Evolutionary conservation across 2,113 vertebrate species (phyloP).

Genomic region (Cavia porcellus): DNA sequence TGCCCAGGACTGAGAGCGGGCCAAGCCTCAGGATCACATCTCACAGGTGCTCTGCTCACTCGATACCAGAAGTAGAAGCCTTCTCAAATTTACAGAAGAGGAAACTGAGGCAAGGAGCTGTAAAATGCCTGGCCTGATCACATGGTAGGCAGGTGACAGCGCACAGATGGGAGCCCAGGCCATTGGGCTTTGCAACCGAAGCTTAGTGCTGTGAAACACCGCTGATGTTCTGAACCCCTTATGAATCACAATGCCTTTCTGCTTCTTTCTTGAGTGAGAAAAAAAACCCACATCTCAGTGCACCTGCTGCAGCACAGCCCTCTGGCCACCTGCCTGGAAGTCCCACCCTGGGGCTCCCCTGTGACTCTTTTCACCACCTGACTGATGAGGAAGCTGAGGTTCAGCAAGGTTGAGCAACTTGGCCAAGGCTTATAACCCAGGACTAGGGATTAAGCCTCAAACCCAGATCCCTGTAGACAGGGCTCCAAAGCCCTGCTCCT

Average conservation of each 20-base stretch:
- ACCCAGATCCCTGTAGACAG: not conserved
- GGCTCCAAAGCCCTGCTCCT: not conserved
- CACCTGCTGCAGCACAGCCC: not conserved
- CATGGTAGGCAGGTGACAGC: fast-evolving
- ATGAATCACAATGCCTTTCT: not conserved
- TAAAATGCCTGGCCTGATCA: fast-evolving
- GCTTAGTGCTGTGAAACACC: fast-evolving
- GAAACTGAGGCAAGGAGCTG: not conserved
- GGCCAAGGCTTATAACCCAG: not conserved
- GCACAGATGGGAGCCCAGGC: too few species aligned
- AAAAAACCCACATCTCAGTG: not conserved
- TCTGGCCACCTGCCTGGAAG: too few species aligned
- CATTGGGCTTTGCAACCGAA: too few species aligned
- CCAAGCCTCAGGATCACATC: too few species aligned
- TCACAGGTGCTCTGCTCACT: not conserved
- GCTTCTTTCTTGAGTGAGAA: not conserved
- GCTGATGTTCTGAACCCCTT: not conserved
- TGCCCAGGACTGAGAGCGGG: fast-evolving
- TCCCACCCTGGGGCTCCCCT: not conserved
- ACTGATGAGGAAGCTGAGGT: not conserved
- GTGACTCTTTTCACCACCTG: fast-evolving
- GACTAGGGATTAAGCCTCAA: not conserved
- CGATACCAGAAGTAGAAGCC: not conserved
- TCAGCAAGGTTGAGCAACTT: not conserved
- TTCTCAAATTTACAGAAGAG: not conserved